Evolutionary conservation across 2,888 invertebrate species (phyloP).

Genomic region (Furcula furcula): DNA sequence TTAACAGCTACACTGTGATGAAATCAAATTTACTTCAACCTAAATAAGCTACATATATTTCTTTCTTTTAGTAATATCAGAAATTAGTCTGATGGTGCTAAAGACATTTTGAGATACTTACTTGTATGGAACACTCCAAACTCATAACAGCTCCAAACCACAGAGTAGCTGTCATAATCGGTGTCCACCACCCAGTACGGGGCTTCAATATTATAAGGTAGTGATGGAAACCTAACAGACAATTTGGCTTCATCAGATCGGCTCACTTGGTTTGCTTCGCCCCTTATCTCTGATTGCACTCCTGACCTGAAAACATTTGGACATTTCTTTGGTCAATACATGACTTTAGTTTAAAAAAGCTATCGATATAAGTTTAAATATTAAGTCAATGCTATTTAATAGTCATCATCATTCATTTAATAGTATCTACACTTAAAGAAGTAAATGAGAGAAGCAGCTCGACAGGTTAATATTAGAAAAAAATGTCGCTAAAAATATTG

Average conservation of each 20-base stretch:
- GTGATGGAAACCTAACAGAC: constrained; percentile 82
- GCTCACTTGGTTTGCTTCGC: constrained; percentile 76
- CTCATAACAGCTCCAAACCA: constrained; percentile 84
- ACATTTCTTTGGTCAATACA: neutral
- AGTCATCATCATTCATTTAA: no score
- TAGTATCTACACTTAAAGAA: no score
- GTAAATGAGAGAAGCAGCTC: no score
- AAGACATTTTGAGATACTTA: no score
- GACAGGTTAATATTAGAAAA: no score
- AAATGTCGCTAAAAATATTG: no score
- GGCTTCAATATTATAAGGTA: constrained; percentile 77
- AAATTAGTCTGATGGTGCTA: no score
- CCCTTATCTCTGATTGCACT: constrained; percentile 77
- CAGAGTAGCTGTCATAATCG: constrained; percentile 87
- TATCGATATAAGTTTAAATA: neutral
- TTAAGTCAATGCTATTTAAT: no score
- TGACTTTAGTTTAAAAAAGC: neutral
- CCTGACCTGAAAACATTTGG: constrained; percentile 72
- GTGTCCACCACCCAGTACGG: constrained; percentile 85
- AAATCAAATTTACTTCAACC: no score
- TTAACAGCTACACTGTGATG: no score
- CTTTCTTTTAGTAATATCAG: no score
- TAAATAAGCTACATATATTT: no score
- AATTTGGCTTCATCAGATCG: constrained; percentile 82
- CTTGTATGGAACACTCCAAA: constrained; percentile 79